phyloP scores from a whole-genome alignment of 2,888 invertebrate genomes.

The Teleogryllus oceanicus region DNA sequence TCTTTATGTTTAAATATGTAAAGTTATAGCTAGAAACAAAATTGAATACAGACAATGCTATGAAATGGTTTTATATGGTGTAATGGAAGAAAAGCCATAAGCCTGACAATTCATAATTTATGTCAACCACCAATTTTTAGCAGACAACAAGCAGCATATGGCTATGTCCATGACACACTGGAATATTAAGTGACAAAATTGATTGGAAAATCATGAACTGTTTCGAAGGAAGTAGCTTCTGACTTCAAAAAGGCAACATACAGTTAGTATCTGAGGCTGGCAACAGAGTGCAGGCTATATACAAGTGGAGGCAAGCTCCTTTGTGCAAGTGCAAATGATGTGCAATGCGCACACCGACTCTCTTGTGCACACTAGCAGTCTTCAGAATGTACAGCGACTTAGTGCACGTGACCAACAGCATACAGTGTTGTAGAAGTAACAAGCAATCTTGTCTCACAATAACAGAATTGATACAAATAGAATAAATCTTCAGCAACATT shows the following conservation, averaged over 20 bases:
- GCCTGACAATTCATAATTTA: neutral
- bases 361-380: slow-evolving; percentile 12
- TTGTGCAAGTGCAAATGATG: slow-evolving; percentile 10
- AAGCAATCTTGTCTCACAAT: too few species aligned
- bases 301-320: neutral
- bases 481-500: too few species aligned
- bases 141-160: slow-evolving; percentile 9
- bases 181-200: neutral
- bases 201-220: slow-evolving; percentile 9
- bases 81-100: neutral
- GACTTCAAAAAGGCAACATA: neutral
- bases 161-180: neutral
- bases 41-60: neutral
- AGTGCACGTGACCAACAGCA: slow-evolving; percentile 2
- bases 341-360: neutral
- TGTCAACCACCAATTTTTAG: neutral
- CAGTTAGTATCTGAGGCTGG: neutral
- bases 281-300: slow-evolving; percentile 11
- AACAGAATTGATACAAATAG: too few species aligned
- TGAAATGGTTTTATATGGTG: neutral
- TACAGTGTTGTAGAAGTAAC: neutral
- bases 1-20: too few species aligned
- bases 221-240: neutral
- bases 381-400: slow-evolving; percentile 6
- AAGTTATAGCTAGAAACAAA: neutral